A percentile compares a stretch with the other conserved stretches of the same genome.
These are phyloP conservation scores for Mesorhabditis belari DNA, from an alignment of 2,888 invertebrate genomes.

Conservation along the genomic window DNA sequence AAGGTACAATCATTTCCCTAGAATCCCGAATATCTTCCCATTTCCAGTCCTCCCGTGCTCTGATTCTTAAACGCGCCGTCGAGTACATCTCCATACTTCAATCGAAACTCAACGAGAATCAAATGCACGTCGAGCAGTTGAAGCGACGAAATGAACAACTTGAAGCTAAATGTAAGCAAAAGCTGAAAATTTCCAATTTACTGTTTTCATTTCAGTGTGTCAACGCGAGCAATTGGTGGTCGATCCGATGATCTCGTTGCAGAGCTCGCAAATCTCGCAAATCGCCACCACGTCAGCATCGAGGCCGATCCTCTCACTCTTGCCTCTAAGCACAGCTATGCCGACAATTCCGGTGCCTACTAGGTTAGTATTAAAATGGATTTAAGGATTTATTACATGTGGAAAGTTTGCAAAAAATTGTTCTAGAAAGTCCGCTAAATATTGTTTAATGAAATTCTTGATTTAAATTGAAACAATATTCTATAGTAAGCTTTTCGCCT, in stretches of 20 bases:
- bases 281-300: not conserved
- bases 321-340: no score
- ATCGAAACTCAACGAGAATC: constrained; percentile 82
- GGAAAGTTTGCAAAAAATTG: not conserved
- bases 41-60: constrained; percentile 73
- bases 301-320: not conserved
- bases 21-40: not conserved
- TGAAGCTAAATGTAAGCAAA: constrained; percentile 9
- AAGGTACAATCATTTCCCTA: no score
- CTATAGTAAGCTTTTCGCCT: no score
- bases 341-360: not conserved
- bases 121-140: constrained; percentile 70
- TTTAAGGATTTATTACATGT: not conserved
- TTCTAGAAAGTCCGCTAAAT: not conserved
- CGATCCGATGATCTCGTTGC: not conserved
- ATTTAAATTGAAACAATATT: no score
- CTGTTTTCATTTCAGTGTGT: not conserved
- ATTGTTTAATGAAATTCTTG: no score
- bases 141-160: constrained; percentile 31
- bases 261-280: not conserved
- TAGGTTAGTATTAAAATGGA: not conserved
- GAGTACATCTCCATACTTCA: constrained; percentile 94
- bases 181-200: not conserved
- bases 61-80: constrained; percentile 93
- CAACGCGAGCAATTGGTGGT: not conserved